A percentile compares a stretch with the other conserved stretches of the same genome.
Conservation (phyloP, 2,113 vertebrate species). For the Chaetorhynchus papuensis region DNA sequence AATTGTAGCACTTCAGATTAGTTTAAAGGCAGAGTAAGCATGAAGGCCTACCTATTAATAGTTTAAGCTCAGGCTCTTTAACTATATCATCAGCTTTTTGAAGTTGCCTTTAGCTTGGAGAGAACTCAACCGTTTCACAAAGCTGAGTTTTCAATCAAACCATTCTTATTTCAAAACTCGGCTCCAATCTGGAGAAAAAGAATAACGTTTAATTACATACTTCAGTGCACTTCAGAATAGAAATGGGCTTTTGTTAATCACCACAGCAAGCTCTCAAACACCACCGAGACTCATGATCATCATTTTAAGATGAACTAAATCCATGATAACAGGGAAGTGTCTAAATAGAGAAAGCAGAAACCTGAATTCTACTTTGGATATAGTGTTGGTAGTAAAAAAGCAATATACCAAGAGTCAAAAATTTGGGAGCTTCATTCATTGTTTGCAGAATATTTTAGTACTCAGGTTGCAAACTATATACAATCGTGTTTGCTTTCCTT, state of each 20-base stretch:
- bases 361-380: not conserved
- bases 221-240: constrained; percentile 61
- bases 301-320: constrained; percentile 44
- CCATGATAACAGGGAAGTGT: not conserved
- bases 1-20: not conserved
- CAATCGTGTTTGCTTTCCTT: not conserved
- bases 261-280: constrained; percentile 23
- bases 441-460: not conserved
- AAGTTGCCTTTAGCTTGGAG: not conserved
- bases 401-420: not conserved
- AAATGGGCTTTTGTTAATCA: constrained; percentile 52
- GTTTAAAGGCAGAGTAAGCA: not conserved
- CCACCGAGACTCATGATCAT: constrained; percentile 37
- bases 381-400: not conserved
- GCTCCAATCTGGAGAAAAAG: not conserved
- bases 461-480: not conserved
- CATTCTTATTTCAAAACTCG: constrained; percentile 34
- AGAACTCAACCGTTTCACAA: constrained; percentile 22
- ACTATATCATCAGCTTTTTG: not conserved
- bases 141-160: constrained; percentile 47
- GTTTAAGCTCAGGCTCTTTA: not conserved
- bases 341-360: not conserved
- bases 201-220: constrained; percentile 63
- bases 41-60: not conserved
- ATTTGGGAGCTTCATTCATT: not conserved